These are phyloP conservation scores for Dendrocincla fuliginosa DNA, from an alignment of 2,797 vertebrate species.

Conservation along the genomic window DNA sequence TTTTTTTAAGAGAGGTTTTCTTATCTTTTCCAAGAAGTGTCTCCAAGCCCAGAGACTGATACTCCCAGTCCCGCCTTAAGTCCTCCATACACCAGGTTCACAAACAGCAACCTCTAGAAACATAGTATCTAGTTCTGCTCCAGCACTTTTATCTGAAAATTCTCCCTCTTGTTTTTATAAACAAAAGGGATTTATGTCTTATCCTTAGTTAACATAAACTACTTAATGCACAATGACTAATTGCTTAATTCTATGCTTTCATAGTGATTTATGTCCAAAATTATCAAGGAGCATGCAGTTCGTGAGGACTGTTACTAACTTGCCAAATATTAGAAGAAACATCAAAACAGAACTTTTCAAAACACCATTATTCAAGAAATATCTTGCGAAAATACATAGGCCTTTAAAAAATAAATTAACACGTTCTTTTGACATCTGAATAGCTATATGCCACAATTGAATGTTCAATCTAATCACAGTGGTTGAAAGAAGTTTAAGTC, in stretches of 20 bases:
- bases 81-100: neutral
- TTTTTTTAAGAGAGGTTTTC: neutral
- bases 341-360: neutral
- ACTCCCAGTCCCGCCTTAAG: neutral
- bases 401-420: neutral
- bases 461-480: neutral
- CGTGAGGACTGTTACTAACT: neutral
- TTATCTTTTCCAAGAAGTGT: neutral
- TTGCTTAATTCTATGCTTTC: neutral
- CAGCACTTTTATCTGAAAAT: neutral
- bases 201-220: neutral
- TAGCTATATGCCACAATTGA: neutral
- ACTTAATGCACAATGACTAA: neutral
- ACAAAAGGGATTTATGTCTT: neutral
- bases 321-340: neutral
- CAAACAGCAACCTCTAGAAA: neutral
- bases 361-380: neutral
- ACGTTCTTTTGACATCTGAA: neutral
- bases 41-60: neutral
- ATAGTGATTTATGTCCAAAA: neutral
- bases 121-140: neutral
- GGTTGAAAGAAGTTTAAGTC: neutral
- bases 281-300: neutral
- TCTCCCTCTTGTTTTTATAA: neutral
- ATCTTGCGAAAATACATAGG: neutral